These are phyloP conservation scores for Drosophila truncata DNA, from an alignment of 1,140 invertebrate genomes.

Conservation along the genomic window DNA sequence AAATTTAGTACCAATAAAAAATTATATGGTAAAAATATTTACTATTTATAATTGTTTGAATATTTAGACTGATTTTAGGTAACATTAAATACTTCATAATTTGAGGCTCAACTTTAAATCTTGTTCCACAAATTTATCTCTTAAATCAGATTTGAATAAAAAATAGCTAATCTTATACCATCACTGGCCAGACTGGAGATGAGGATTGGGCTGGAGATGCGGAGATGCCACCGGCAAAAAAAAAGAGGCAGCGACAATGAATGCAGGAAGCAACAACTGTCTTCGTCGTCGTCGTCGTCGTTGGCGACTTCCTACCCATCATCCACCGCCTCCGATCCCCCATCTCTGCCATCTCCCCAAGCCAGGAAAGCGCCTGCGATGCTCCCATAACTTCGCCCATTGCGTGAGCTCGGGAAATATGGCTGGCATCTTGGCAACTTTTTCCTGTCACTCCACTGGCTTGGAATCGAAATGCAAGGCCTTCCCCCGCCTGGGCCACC, in stretches of 20 bases:
- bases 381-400: conserved; percentile 52
- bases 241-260: conserved; percentile 73
- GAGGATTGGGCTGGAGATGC: conserved; percentile 11
- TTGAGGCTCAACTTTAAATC: neutral
- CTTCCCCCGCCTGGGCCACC: conserved; percentile 8
- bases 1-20: too few relatives aligned
- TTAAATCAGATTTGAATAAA: neutral
- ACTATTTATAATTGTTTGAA: too few relatives aligned
- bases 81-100: neutral
- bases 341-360: neutral
- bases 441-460: conserved; percentile 38
- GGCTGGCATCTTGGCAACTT: conserved; percentile 18
- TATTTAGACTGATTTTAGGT: neutral
- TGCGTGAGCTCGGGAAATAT: conserved; percentile 57
- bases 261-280: conserved; percentile 79
- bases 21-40: too few relatives aligned
- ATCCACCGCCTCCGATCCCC: conserved; percentile 14
- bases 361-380: conserved; percentile 45
- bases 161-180: neutral
- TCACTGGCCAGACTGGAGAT: conserved; percentile 29
- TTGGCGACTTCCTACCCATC: conserved; percentile 64
- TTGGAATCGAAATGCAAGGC: neutral
- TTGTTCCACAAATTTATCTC: neutral
- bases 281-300: conserved; percentile 37
- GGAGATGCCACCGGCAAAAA: conserved; percentile 63